Percentiles rank a stretch among this genome's conserved stretches.
Conservation (phyloP, 2,113 vertebrate species). For the Arizona elegans region DNA sequence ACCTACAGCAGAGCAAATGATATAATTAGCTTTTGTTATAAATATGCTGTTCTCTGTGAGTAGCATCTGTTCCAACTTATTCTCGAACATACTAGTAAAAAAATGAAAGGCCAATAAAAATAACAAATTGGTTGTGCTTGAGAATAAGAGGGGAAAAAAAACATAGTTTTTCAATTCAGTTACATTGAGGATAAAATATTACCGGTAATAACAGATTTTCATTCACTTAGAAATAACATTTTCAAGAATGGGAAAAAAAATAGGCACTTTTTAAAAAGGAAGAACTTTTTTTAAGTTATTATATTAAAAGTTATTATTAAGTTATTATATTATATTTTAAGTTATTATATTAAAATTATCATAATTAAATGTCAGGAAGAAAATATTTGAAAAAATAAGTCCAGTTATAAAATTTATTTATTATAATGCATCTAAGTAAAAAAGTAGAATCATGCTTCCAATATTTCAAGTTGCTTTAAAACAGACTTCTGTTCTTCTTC, state of each 20-base stretch:
- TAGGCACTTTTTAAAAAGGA: neutral
- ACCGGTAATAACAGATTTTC: neutral
- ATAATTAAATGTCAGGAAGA: neutral
- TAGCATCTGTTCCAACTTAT: slow-evolving; percentile 7
- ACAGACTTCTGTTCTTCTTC: neutral
- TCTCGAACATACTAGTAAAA: neutral
- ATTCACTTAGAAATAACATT: neutral
- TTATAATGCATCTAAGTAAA: neutral
- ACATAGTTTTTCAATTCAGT: slow-evolving; percentile 1
- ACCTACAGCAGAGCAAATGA: neutral
- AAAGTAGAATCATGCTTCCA: neutral
- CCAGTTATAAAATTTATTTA: neutral
- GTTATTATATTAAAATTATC: neutral
- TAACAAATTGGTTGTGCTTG: neutral
- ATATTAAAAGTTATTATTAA: too few species aligned
- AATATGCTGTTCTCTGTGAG: neutral
- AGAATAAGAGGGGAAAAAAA: neutral
- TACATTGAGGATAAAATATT: neutral
- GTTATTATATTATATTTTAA: neutral
- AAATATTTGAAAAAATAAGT: neutral
- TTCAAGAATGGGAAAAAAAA: neutral
- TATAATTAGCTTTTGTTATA: neutral
- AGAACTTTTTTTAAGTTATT: neutral
- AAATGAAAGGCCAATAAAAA: slow-evolving; percentile 21
- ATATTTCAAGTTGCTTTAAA: neutral